A percentile compares a stretch with the other conserved stretches of the same genome.
Conservation (phyloP, 2,888 invertebrate genomes). For the Limnephilus rhombicus region DNA sequence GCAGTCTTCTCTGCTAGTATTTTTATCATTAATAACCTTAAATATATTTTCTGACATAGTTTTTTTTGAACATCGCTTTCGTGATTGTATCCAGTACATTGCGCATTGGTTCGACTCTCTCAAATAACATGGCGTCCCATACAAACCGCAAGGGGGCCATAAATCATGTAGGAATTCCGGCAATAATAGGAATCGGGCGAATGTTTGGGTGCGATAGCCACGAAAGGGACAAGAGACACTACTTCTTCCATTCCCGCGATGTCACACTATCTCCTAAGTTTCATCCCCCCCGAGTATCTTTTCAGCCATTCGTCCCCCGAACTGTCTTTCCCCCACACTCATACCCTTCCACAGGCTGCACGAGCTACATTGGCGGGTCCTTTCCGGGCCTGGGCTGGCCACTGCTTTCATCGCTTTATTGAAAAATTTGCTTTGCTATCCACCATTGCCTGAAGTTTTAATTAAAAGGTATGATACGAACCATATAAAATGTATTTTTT, state of each 20-base stretch:
- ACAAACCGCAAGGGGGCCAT: slow-evolving; percentile 8
- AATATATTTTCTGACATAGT: background rate
- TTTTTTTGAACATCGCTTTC: background rate
- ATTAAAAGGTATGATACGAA: background rate
- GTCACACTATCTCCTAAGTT: slow-evolving; percentile 18
- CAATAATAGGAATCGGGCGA: slow-evolving; percentile 37
- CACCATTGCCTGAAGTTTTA: background rate
- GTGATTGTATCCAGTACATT: background rate
- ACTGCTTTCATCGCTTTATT: background rate
- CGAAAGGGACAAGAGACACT: slow-evolving; percentile 6
- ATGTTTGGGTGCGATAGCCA: slow-evolving; percentile 4
- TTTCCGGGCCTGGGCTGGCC: background rate
- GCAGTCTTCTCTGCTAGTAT: background rate
- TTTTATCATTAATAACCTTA: background rate
- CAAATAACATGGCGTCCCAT: slow-evolving; percentile 1
- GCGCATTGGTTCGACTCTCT: background rate
- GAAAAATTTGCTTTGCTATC: background rate
- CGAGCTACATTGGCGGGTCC: background rate
- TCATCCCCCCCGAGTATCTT: slow-evolving; percentile 34
- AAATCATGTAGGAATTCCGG: slow-evolving; percentile 37
- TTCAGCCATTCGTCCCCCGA: slow-evolving; percentile 39
- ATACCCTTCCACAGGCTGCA: background rate
- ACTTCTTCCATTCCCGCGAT: slow-evolving; percentile 3
- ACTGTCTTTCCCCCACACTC: background rate
- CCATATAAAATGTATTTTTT: background rate